Evolutionary conservation across 92 coral and sea anemone genomes (phyloP), one percentile per base, ranked within the genome.

Genomic region (Palythoa grandis): DNA sequence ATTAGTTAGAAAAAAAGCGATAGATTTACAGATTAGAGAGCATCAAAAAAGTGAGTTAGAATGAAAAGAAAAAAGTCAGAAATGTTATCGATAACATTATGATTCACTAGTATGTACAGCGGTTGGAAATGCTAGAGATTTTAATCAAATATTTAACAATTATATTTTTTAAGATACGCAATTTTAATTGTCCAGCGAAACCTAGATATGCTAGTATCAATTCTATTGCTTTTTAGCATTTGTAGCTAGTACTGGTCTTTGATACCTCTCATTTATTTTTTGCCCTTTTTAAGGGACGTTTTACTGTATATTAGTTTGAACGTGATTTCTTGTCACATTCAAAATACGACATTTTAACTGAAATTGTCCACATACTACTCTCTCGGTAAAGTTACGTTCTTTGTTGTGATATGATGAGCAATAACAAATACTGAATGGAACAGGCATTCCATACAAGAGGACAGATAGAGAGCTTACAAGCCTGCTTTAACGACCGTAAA

Each of bases 401-500:
- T 69, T 13, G 47, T 29, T 29, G 73, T 65, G 43, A 25, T 7
- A 8, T 53, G 15, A 7, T 54, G 4, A 50, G 40, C 2, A 76
- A 53, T 53, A 76, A 76, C 66, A 29, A 76, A 57, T 13, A 5
- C 43, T 63, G 10, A 67, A 80, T 52, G 11, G 17, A 47, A 16
- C 39, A 80, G 85, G 85, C 37, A 65, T 80, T 66, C 72, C 73
- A 66, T 15, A 70, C 85, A 66, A 80, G 85, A 84, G 91, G 85
- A 11, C 91, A 91, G 87, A 87, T 91, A 78, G 86, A 87, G 78
- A 86, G 79, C 56, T 77, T 91, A 52, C 89, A 91, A 69, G 73
- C 75, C 70, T 91, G 89, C 76, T 71, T 87, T 50, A 84, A 52
- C 47, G 91, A 88, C 13, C 86, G 89, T 22, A 87, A 87, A 50